Conservation (phyloP, 37 sponge, comb jelly and placozoan genomes). For the Halisarca cf. caerulea region DNA sequence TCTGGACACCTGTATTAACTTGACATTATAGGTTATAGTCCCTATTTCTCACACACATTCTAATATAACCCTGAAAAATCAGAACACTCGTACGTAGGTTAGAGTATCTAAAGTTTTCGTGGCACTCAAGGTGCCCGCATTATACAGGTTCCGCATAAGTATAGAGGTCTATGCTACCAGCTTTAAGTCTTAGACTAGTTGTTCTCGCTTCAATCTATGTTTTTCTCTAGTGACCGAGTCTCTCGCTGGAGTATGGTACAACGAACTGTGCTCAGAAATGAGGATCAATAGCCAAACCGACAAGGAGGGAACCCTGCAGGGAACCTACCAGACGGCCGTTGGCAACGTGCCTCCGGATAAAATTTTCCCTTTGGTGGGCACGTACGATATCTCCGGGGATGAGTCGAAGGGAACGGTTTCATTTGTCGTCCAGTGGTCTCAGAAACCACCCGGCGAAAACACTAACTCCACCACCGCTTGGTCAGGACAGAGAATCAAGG, state of each 20-base stretch:
- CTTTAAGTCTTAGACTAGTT: no score
- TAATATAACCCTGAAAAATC: no score
- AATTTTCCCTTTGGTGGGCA: background rate
- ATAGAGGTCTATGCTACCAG: no score
- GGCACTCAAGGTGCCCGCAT: no score
- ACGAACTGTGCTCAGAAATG: conserved; percentile 2
- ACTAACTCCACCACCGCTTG: conserved; percentile 5
- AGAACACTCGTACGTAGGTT: no score
- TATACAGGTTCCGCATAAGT: no score
- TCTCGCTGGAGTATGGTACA: conserved; percentile 28
- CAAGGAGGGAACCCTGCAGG: background rate
- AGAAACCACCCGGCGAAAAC: background rate
- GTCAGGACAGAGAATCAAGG: conserved; percentile 14
- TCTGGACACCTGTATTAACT: no score
- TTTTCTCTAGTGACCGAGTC: no score
- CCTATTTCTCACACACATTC: no score
- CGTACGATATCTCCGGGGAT: background rate
- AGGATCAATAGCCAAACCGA: background rate
- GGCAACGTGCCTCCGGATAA: background rate
- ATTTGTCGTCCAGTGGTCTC: conserved; percentile 18
- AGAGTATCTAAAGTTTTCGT: no score
- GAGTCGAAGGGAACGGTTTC: background rate
- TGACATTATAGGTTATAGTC: no score
- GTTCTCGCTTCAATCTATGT: no score
- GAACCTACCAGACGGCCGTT: background rate